Evolutionary conservation across 2,888 invertebrate species (phyloP), one percentile per base, ranked within the genome.

Genomic region (Tenthredo scrophulariae): DNA sequence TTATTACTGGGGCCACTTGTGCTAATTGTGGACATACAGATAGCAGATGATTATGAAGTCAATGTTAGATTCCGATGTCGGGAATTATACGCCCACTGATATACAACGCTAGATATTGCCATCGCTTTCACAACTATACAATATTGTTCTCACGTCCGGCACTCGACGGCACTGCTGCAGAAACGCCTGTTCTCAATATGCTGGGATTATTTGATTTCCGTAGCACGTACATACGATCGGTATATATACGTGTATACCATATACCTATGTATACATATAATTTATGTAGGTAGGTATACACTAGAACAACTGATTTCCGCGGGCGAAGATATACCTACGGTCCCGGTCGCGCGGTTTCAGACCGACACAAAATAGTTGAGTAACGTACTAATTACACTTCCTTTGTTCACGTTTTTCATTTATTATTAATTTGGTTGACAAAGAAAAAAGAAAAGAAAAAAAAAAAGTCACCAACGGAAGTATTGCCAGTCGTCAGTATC

Each of bases 171-270:
- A 33, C 22, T 43, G 22, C 67, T 43, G 72, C 72, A 22, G 72
- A 74, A 74, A 43, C 72, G n/a, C 72, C 26, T 43, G 43, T 74
- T 74, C 72, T 74, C 72, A 43, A 40, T 74, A 74, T 43, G 15
- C 72, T 29, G 72, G 72, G 37, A 74, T 74, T 40, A 74, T 74
- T 74, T 74, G 72, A 74, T 74, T 43, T 74, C 72, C 72, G 72
- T 40, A 40, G 37, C 72, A 77, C 29, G 29, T 77, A 77, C 29
- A 65, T 29, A 67, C n/a, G 46, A 40, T 67, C 29, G 67, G 40
- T 9, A 9, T 5, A n/a, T 72, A n/a, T 40, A 72, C 43, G 13
- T 29, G 13, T 13, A 26, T 65, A 26, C 1, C 65, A 10, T 72
- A 72, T 33, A 72, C 33, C 15, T 43, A 74, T 74, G 40, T 40